These are phyloP conservation scores for Tetragonula clypearis DNA, from an alignment of 1,140 invertebrate species.

Conservation along the genomic window DNA sequence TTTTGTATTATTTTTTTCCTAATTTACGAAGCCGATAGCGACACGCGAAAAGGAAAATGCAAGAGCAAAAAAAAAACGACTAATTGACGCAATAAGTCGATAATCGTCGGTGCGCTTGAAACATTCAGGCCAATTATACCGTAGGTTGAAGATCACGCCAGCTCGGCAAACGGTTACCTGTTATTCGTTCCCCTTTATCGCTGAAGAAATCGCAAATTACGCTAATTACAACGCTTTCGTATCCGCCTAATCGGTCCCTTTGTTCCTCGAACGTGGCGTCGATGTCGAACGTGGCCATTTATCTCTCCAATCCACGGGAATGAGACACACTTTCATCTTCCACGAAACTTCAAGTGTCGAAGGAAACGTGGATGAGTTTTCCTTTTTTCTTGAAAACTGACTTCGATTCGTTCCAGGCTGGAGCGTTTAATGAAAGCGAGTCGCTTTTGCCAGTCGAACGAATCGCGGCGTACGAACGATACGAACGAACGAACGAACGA, in stretches of 20 bases:
- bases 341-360: not conserved
- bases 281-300: not conserved
- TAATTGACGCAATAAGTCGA: constrained; percentile 14
- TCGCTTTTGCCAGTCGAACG: not conserved
- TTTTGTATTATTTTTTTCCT: not conserved
- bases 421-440: not conserved
- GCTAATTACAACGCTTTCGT: constrained; percentile 18
- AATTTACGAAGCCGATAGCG: not conserved
- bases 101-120: constrained; percentile 13
- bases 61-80: not conserved
- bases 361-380: not conserved
- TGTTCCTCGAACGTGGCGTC: constrained; percentile 8
- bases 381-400: not conserved
- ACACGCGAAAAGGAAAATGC: not conserved
- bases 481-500: not conserved
- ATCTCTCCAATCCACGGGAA: not conserved
- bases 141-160: constrained; percentile 29
- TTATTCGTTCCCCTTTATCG: constrained; percentile 20
- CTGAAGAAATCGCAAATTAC: constrained; percentile 37
- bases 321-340: not conserved
- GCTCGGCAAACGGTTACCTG: not conserved
- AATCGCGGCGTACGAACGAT: not conserved
- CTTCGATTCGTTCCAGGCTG: not conserved
- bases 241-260: constrained; percentile 32
- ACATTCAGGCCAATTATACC: constrained; percentile 27